Percentiles rank a stretch among this genome's conserved stretches.
Conservation (phyloP, 1,140 invertebrate genomes). For the Heliconius eleuchia region DNA sequence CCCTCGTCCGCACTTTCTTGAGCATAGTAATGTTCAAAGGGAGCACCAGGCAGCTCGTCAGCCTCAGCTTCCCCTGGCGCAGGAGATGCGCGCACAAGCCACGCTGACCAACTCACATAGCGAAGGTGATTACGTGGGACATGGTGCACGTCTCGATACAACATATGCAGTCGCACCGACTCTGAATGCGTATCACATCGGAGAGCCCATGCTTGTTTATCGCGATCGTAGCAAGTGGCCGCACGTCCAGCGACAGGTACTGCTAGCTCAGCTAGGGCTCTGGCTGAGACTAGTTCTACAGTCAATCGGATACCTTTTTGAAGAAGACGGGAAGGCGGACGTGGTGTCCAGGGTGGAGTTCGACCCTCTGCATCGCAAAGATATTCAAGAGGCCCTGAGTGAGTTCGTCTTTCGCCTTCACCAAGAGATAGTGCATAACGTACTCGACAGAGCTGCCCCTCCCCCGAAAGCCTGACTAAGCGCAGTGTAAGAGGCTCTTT, state of each 20-base stretch:
- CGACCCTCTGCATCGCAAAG: conserved; percentile 88
- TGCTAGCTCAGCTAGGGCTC: conserved; percentile 88
- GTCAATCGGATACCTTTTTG: conserved; percentile 67
- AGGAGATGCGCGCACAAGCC: conserved; percentile 84
- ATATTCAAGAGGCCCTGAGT: conserved; percentile 90
- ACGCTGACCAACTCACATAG: conserved; percentile 91
- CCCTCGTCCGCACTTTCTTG: conserved; percentile 92
- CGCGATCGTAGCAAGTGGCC: conserved; percentile 91
- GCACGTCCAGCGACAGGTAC: conserved; percentile 87
- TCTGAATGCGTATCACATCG: conserved; percentile 91
- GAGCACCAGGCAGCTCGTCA: conserved; percentile 86
- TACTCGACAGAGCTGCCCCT: conserved; percentile 90
- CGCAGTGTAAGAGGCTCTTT: conserved; percentile 83
- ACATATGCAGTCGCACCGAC: conserved; percentile 88
- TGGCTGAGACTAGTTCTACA: conserved; percentile 78
- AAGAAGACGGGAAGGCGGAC: conserved; percentile 72
- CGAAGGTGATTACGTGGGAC: conserved; percentile 91
- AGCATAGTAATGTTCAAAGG: conserved; percentile 92
- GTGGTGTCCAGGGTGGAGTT: conserved; percentile 88
- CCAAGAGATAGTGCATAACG: conserved; percentile 88
- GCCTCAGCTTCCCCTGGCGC: conserved; percentile 82
- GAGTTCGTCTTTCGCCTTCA: conserved; percentile 86
- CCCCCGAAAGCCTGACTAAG: conserved; percentile 89
- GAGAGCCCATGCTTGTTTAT: conserved; percentile 91
- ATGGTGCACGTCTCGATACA: conserved; percentile 93